phyloP scores from a whole-genome alignment of 2,888 invertebrate genomes.

The Lithophane socia region DNA sequence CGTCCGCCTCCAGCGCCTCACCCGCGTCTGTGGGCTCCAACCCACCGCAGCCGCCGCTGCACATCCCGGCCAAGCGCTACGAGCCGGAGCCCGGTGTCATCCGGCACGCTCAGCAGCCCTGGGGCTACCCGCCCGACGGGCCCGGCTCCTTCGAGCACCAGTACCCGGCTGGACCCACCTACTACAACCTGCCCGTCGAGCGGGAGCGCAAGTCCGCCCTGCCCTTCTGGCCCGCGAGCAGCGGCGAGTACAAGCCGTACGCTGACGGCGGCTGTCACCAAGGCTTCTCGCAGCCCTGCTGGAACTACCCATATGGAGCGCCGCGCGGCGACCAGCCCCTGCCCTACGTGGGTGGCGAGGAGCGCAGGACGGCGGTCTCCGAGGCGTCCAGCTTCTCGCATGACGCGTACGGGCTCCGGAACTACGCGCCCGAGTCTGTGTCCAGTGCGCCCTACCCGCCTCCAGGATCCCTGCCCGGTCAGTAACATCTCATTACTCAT shows the following conservation, averaged over 20 bases:
- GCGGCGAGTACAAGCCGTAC: constrained; percentile 92
- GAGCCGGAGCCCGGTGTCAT: constrained; percentile 93
- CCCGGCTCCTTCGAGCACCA: constrained; percentile 92
- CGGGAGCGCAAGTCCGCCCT: constrained; percentile 92
- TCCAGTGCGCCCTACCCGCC: constrained; percentile 94
- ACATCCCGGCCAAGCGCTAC: constrained; percentile 97
- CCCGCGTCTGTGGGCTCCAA: constrained; percentile 92
- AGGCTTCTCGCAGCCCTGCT: constrained; percentile 93
- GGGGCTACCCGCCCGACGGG: constrained; percentile 94
- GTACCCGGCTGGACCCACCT: constrained; percentile 93
- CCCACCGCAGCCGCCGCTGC: constrained; percentile 94
- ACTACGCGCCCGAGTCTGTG: constrained; percentile 94
- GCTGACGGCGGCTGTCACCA: constrained; percentile 92
- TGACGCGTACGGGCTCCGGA: constrained; percentile 94
- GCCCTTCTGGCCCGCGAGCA: constrained; percentile 93
- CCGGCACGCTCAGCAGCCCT: constrained; percentile 94
- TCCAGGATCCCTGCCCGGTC: constrained; percentile 92
- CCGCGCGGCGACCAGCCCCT: constrained; percentile 92
- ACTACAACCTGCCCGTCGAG: constrained; percentile 93
- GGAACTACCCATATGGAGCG: constrained; percentile 93
- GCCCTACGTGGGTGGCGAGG: constrained; percentile 93
- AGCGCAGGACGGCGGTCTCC: constrained; percentile 92
- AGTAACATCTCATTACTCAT: constrained; percentile 78
- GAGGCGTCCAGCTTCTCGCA: constrained; percentile 93
- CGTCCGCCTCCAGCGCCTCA: constrained; percentile 89